phyloP scores from a whole-genome alignment of 2,888 invertebrate genomes.

The Caenorhabditis sp. region DNA sequence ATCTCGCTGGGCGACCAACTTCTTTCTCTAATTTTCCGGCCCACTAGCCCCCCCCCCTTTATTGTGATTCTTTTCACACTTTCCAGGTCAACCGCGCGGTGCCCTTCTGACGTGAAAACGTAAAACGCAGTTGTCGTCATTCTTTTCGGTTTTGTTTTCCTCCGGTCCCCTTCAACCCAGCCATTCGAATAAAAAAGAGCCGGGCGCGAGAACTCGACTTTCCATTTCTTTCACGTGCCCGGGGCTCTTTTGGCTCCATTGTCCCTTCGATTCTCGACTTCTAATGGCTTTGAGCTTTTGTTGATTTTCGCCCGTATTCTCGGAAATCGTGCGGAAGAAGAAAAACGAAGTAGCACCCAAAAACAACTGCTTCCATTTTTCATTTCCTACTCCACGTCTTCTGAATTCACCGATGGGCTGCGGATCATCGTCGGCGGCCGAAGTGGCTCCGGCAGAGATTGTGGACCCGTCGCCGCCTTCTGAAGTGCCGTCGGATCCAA shows the following conservation, averaged over 20 bases:
- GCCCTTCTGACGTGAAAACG: conserved; percentile 2
- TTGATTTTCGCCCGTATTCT: conserved; percentile 20
- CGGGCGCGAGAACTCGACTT: neutral
- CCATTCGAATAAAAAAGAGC: conserved; percentile 4
- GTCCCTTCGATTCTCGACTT: conserved; percentile 7
- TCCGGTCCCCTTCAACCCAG: neutral
- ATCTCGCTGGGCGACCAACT: conserved; percentile 4
- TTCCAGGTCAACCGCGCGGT: conserved; percentile 4
- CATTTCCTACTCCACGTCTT: neutral
- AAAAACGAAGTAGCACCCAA: neutral
- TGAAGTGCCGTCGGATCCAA: conserved; percentile 55
- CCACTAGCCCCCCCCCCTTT: conserved; percentile 30
- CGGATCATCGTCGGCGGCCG: conserved; percentile 48
- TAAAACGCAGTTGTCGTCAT: conserved; percentile 9
- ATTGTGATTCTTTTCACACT: conserved; percentile 6
- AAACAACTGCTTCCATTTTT: neutral
- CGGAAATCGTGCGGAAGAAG: conserved; percentile 12
- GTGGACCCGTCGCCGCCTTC: conserved; percentile 51
- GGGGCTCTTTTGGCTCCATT: conserved; percentile 7
- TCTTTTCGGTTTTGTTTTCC: conserved; percentile 17
- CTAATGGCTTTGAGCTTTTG: conserved; percentile 36
- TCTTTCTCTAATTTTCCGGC: conserved; percentile 36
- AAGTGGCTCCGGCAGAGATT: conserved; percentile 51
- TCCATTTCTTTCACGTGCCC: neutral
- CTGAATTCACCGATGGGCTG: conserved; percentile 39